phyloP scores from a whole-genome alignment of 1,140 invertebrate species.

The Acromyrmex charruanus region DNA sequence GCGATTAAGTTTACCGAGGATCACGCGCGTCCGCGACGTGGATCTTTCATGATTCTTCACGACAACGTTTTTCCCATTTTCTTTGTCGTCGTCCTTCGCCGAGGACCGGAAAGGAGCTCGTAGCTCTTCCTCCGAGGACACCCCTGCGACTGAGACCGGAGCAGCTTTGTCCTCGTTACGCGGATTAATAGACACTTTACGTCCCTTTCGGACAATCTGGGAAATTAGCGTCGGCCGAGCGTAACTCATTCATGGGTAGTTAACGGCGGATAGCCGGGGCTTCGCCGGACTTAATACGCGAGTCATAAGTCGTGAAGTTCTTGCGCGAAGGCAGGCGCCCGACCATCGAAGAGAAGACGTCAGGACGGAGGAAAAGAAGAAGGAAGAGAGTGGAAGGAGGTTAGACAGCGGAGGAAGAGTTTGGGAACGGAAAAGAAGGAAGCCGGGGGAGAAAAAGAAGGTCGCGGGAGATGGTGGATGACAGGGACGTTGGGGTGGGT shows the following conservation, averaged over 20 bases:
- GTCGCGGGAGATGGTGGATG: constrained; percentile 71
- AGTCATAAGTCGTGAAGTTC: constrained; percentile 80
- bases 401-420: constrained; percentile 69
- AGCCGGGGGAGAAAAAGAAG: constrained; percentile 71
- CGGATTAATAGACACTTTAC: constrained; percentile 77
- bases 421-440: constrained; percentile 56
- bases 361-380: constrained; percentile 64
- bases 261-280: constrained; percentile 72
- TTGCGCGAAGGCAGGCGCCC: constrained; percentile 64
- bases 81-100: constrained; percentile 69
- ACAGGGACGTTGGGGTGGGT: constrained; percentile 64
- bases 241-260: constrained; percentile 85
- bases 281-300: constrained; percentile 77
- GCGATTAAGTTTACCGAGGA: background rate
- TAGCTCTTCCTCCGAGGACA: constrained; percentile 18
- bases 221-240: constrained; percentile 79
- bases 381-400: constrained; percentile 46
- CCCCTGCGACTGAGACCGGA: background rate
- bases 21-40: background rate
- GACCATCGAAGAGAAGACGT: constrained; percentile 54
- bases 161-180: constrained; percentile 37
- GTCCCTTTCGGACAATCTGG: constrained; percentile 80
- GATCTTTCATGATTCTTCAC: constrained; percentile 10
- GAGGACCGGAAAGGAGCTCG: constrained; percentile 50
- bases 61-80: constrained; percentile 39